These are phyloP conservation scores for Gastrophryne carolinensis DNA, from an alignment of 2,797 vertebrate genomes.

Conservation along the genomic window DNA sequence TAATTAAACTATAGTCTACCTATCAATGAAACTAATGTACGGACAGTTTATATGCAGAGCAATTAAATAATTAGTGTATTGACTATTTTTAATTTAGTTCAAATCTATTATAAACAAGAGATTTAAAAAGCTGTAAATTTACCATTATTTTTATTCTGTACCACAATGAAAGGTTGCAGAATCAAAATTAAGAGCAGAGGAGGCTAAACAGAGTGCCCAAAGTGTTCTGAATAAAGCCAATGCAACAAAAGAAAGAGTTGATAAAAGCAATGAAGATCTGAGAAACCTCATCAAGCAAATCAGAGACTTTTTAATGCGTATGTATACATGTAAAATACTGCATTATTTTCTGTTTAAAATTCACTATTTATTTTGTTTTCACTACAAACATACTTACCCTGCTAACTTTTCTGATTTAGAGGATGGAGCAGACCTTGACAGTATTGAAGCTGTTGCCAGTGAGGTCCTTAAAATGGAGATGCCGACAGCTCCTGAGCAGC, in stretches of 20 bases:
- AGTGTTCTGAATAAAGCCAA: conserved; percentile 86
- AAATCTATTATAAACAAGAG: no score
- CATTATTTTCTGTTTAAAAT: neutral
- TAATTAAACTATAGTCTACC: neutral
- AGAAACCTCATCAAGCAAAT: conserved; percentile 90
- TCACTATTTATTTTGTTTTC: neutral
- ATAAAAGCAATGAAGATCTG: conserved; percentile 88
- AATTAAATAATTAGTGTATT: no score
- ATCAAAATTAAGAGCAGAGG: conserved; percentile 86
- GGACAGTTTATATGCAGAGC: no score
- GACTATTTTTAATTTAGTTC: no score
- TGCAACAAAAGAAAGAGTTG: conserved; percentile 83
- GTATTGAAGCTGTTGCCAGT: conserved; percentile 90
- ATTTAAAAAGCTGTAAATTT: no score
- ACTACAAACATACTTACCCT: neutral
- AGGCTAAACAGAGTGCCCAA: conserved; percentile 86
- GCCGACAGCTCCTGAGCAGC: conserved; percentile 88
- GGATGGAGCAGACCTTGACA: conserved; percentile 90
- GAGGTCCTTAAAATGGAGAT: conserved; percentile 95
- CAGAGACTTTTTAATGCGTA: conserved; percentile 90
- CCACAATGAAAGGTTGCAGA: conserved; percentile 77
- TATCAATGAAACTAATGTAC: no score
- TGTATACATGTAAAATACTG: no score
- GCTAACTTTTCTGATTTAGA: conserved; percentile 71
- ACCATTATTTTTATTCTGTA: neutral